Percentiles rank a stretch among this genome's conserved stretches.
Evolutionary conservation across 2,113 vertebrate genomes (phyloP).

Genomic region (Xenus cinereus): DNA sequence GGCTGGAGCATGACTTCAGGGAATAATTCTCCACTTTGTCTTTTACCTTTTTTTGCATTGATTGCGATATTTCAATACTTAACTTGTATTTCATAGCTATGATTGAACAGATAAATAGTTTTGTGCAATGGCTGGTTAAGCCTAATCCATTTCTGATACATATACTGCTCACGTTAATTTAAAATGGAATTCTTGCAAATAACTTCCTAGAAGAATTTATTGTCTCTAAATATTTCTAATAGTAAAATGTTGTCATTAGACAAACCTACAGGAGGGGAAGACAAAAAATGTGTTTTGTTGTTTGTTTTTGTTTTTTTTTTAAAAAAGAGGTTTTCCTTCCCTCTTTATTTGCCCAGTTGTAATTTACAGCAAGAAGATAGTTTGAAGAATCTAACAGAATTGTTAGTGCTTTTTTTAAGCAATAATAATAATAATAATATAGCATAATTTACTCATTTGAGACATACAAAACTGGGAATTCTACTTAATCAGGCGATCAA

Average conservation of each 20-base stretch:
- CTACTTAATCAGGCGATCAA: background rate
- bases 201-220: background rate
- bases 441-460: background rate
- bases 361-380: background rate
- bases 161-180: background rate
- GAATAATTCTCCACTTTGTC: background rate
- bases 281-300: background rate
- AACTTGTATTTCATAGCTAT: background rate
- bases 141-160: background rate
- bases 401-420: background rate
- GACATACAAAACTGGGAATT: background rate
- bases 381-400: background rate
- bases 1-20: background rate
- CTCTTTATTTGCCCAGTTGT: background rate
- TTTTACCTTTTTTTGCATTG: background rate
- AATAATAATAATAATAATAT: background rate
- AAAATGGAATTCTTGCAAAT: background rate
- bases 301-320: background rate
- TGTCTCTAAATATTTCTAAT: background rate
- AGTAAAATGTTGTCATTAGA: background rate
- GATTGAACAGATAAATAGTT: background rate
- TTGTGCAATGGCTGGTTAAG: background rate
- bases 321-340: background rate
- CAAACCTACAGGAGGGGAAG: background rate
- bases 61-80: background rate